These are phyloP conservation scores for Plagodis dolabraria DNA, from an alignment of 2,888 invertebrate species.

Conservation along the genomic window DNA sequence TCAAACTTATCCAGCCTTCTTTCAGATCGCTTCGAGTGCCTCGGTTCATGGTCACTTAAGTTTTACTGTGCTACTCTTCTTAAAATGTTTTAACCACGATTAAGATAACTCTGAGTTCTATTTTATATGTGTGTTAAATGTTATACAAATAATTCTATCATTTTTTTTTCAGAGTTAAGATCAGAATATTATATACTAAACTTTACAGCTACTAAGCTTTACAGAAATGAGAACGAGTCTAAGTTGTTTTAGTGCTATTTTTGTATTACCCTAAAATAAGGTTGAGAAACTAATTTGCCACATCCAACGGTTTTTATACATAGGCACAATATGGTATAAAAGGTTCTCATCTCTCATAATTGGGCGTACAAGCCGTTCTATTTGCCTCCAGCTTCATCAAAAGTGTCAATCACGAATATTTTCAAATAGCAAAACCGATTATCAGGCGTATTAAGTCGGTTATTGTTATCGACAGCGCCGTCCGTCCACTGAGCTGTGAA, in stretches of 20 bases:
- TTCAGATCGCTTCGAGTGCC: constrained; percentile 48
- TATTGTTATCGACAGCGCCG: constrained; percentile 81
- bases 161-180: too few species aligned
- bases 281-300: too few species aligned
- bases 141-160: too few species aligned
- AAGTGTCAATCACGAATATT: constrained; percentile 83
- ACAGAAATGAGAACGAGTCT: too few species aligned
- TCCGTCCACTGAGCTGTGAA: constrained; percentile 74
- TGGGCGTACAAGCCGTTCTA: constrained; percentile 58
- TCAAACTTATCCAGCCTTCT: constrained; percentile 57
- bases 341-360: constrained; percentile 23
- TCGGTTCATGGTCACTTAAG: constrained; percentile 56
- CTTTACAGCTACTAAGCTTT: too few species aligned
- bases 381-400: constrained; percentile 72
- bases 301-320: too few species aligned
- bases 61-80: constrained; percentile 40
- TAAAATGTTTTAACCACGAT: constrained; percentile 43
- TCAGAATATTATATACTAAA: too few species aligned
- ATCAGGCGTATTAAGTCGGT: constrained; percentile 82
- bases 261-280: too few species aligned
- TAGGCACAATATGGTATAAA: too few species aligned
- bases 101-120: constrained; percentile 21
- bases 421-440: constrained; percentile 83
- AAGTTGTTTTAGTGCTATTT: too few species aligned
- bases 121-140: too few species aligned